Evolutionary conservation across 2,888 invertebrate species (phyloP).

Genomic region (Penaeus monodon): DNA sequence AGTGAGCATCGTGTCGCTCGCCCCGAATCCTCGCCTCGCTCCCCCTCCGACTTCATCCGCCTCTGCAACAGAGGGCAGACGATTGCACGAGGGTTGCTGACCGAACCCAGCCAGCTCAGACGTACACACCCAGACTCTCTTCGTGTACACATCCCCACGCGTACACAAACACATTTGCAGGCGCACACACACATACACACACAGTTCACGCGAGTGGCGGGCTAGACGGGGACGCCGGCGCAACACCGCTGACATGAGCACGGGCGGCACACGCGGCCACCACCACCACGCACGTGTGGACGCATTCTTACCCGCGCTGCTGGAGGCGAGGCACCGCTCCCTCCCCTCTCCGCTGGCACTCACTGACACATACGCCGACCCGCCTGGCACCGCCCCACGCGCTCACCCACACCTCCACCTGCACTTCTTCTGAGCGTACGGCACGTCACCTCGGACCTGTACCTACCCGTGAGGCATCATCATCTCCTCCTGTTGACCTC

Average conservation of each 20-base stretch:
- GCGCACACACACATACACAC: slow-evolving; percentile 13
- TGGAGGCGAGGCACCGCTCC: slow-evolving; percentile 53
- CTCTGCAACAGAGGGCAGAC: background rate
- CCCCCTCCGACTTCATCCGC: background rate
- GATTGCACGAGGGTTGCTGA: slow-evolving; percentile 46
- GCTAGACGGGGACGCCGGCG: slow-evolving; percentile 57
- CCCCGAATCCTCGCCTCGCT: too few species aligned
- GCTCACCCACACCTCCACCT: slow-evolving; percentile 21
- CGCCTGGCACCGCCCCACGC: slow-evolving; percentile 40
- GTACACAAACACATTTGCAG: slow-evolving; percentile 19
- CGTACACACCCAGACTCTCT: slow-evolving; percentile 29
- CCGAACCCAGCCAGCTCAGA: slow-evolving; percentile 45
- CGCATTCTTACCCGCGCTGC: slow-evolving; percentile 61
- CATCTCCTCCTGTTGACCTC: background rate
- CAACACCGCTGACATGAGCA: slow-evolving; percentile 42
- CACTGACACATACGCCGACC: slow-evolving; percentile 50
- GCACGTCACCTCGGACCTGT: slow-evolving; percentile 16
- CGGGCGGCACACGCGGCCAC: slow-evolving; percentile 52
- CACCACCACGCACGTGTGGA: slow-evolving; percentile 57
- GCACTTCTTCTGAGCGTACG: slow-evolving; percentile 25
- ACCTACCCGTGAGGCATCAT: slow-evolving; percentile 9
- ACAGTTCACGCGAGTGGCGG: slow-evolving; percentile 36
- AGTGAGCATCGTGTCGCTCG: too few species aligned
- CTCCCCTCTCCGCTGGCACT: slow-evolving; percentile 43
- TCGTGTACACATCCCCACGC: slow-evolving; percentile 47